Evolutionary conservation across 2,888 invertebrate genomes (phyloP).

Genomic region (Eristalis pertinax): DNA sequence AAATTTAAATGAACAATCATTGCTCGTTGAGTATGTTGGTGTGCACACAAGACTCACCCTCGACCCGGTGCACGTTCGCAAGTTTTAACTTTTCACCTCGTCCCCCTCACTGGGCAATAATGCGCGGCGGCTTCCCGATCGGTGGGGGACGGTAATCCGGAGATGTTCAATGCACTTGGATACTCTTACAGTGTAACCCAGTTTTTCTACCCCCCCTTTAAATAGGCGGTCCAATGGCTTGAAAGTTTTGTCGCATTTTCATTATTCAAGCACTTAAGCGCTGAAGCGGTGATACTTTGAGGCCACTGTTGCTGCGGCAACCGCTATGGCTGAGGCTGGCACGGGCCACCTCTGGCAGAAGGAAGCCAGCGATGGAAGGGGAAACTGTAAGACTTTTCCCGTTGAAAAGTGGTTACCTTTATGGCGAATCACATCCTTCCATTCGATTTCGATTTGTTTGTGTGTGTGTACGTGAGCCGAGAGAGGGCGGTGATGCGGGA

Average conservation of each 20-base stretch:
- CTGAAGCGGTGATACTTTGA: conserved; percentile 52
- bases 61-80: conserved; percentile 52
- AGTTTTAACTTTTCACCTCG: conserved; percentile 33
- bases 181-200: conserved; percentile 60
- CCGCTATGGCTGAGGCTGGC: neutral
- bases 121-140: conserved; percentile 2
- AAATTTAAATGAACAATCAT: conserved; percentile 62
- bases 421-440: conserved; percentile 52
- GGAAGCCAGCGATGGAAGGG: conserved; percentile 53
- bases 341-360: neutral
- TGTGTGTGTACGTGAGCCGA: neutral
- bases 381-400: conserved; percentile 60
- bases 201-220: conserved; percentile 40
- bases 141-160: conserved; percentile 33
- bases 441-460: conserved; percentile 2
- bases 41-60: conserved; percentile 54
- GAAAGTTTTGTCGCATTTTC: conserved; percentile 69
- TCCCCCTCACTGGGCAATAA: conserved; percentile 16
- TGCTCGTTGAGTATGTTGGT: conserved; percentile 17
- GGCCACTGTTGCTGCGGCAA: neutral
- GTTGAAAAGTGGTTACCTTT: conserved; percentile 67
- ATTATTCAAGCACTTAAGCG: conserved; percentile 68
- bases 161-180: conserved; percentile 58
- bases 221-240: conserved; percentile 49
- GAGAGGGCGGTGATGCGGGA: neutral